These are phyloP conservation scores for Triops cancriformis DNA, from an alignment of 1,140 invertebrate species.

Conservation along the genomic window DNA sequence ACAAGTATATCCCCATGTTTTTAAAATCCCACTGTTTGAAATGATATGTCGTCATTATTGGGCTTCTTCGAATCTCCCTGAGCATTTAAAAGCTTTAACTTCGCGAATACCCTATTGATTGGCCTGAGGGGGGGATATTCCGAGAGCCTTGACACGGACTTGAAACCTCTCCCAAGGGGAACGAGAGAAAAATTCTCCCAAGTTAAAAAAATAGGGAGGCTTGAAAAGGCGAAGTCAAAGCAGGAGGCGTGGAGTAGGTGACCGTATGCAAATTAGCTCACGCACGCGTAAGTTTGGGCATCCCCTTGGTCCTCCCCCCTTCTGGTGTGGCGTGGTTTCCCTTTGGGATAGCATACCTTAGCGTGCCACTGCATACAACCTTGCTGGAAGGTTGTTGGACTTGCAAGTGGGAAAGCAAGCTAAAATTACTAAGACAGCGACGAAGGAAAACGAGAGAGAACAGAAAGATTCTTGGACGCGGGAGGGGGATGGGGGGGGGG, in stretches of 20 bases:
- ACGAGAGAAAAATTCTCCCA: not conserved
- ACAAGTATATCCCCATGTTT: not conserved
- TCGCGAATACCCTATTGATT: not conserved
- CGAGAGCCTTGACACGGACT: conserved; percentile 3
- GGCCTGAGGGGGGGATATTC: not conserved
- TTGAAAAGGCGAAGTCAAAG: not conserved
- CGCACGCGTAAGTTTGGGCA: conserved; percentile 5
- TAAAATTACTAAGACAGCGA: not conserved
- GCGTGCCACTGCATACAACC: not conserved
- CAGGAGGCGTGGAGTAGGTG: not conserved
- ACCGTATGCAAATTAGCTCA: conserved; percentile 4
- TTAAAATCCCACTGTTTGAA: not conserved
- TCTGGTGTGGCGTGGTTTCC: not conserved
- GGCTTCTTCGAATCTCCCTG: not conserved
- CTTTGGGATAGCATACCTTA: not conserved
- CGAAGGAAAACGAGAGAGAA: not conserved
- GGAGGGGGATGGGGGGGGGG: not conserved
- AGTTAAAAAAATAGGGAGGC: not conserved
- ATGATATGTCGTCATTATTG: not conserved
- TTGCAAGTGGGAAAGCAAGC: not conserved
- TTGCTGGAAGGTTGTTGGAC: conserved; percentile 7
- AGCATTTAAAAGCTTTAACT: not conserved
- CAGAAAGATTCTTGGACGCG: not conserved
- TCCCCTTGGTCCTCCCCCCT: not conserved
- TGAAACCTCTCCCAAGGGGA: not conserved